Evolutionary conservation across 2,888 invertebrate genomes (phyloP), one percentile per base, ranked within the genome.

Genomic region (Andrena chrysosceles): DNA sequence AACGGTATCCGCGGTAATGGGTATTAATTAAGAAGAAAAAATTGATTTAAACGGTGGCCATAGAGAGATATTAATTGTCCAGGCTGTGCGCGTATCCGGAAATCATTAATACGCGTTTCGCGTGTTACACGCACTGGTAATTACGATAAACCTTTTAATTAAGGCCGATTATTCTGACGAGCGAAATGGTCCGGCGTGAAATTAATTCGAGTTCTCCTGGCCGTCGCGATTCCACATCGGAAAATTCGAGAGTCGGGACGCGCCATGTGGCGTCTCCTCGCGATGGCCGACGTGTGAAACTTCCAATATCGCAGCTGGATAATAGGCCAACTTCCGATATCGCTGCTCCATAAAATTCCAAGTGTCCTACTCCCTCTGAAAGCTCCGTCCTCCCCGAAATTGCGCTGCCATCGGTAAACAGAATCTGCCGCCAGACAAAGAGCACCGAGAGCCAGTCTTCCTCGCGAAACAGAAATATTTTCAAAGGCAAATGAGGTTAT

Each of bases 91-190:
- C 23, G 68, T 79, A 54, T 79, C 70, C 66, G 31, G 64, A 10
- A 54, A 68, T 68, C 75, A 81, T 81, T 82, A 75, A 68, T 82
- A 67, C 75, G 42, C 23, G 68, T 67, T 68, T 54, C 64, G 48
- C 42, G 52, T 72, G 62, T 70, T 69, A 68, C 52, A 49, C 59
- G 69, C 26, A 56, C 6, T 35, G 63, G 78, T 63, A 75, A 84
- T 83, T 78, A 78, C 83, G 63, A 68, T 83, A 64, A 78, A 73
- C 78, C 83, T 84, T 83, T 84, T 75, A 75, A 83, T 83, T 72
- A 75, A 75, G 74, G 72, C 68, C 67, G 78, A 78, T 75, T 83
- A 84, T 71, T 71, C 71, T 29, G 69, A 76, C 75, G 56, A 69
- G 60, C 42, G 59, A 69, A 75, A 75, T 67, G 72, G 56, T 31